Percentiles rank a stretch among this genome's conserved stretches.
These are phyloP conservation scores for Paracanthobrama guichenoti DNA, from an alignment of 2,113 vertebrate species.

Conservation along the genomic window DNA sequence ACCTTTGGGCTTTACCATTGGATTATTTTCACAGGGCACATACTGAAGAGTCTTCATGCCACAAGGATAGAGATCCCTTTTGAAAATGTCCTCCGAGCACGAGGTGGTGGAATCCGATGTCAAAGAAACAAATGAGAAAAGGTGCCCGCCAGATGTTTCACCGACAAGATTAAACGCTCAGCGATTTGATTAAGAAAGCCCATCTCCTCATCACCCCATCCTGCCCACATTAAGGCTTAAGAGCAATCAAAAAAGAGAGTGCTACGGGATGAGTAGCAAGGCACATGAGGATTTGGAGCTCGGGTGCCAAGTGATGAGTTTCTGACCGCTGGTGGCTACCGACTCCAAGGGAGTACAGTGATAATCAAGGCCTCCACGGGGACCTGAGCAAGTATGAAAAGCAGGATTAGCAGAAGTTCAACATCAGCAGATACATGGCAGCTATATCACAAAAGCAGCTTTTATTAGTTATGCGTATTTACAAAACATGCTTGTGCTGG, in stretches of 20 bases:
- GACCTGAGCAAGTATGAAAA: neutral
- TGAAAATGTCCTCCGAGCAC: conserved; percentile 29
- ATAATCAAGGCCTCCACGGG: neutral
- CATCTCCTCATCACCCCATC: conserved; percentile 78
- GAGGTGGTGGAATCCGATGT: conserved; percentile 52
- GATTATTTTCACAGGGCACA: conserved; percentile 59
- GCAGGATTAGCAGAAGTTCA: conserved; percentile 8
- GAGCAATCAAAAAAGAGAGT: conserved; percentile 53
- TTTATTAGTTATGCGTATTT: conserved; percentile 25
- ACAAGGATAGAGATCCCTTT: conserved; percentile 23
- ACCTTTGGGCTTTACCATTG: conserved; percentile 78
- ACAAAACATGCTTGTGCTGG: conserved; percentile 16
- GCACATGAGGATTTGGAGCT: conserved; percentile 51
- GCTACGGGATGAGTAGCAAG: conserved; percentile 52
- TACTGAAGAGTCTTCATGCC: conserved; percentile 48
- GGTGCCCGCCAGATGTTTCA: conserved; percentile 91
- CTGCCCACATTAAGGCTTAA: conserved; percentile 51
- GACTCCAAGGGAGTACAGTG: neutral
- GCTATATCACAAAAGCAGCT: conserved; percentile 1
- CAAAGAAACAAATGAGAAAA: conserved; percentile 76
- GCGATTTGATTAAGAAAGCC: conserved; percentile 83
- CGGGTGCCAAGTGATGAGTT: conserved; percentile 48
- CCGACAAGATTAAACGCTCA: conserved; percentile 75
- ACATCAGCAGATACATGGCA: neutral
- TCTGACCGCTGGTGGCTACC: conserved; percentile 30